Base-by-base conservation (phyloP, 2,113 vertebrate genomes). In the Stigmatopora argus region DNA sequence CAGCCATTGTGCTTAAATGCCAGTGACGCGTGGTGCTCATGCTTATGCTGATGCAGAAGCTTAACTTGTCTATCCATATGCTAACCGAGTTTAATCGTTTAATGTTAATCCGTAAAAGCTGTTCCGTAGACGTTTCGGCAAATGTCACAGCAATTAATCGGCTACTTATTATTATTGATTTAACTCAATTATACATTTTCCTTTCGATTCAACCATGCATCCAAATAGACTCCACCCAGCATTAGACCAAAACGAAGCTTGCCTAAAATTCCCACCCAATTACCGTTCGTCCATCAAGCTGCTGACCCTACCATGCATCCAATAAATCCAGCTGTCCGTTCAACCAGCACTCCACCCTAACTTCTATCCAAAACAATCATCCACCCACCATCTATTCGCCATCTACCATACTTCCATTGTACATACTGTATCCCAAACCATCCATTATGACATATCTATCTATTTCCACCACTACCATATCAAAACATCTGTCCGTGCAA, bases 51-150 rank as follows among this genome's bases (percentile, higher is more conserved):
- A 70, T 61, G 65, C 65, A 57, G 44, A 26, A 69, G 78, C 67
- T 79, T 78, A 69, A 73, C 75, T 69, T 83, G 78, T 86, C 85
- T 80, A 74, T 79, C 85, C 80, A 69, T 79, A 78, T 78, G 80
- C 67, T 85, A 83, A 86, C 61, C 63, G 62, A 71, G 69, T 80
- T 83, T 78, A 82, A 78, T 80, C 70, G 67, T 79, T 80, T 75
- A 70, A 74, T 64, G 74, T 68, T 84, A 81, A 88, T 84, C 80
- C 79, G 72, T 65, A 72, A 70, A 82, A 83, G 77, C 78, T 74
- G 77, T 81, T 83, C 59, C 67, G 71, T 67, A 58, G 70, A 53
- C 74, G 78, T 79, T 81, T 73, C 41, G 81, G 67, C 84, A 74
- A 67, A 74, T 74, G 73, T 74, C 73, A 72, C 65, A 59, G 35